Evolutionary conservation across 2,797 vertebrate genomes (phyloP).

Genomic region (Platyrinchus mystaceus): DNA sequence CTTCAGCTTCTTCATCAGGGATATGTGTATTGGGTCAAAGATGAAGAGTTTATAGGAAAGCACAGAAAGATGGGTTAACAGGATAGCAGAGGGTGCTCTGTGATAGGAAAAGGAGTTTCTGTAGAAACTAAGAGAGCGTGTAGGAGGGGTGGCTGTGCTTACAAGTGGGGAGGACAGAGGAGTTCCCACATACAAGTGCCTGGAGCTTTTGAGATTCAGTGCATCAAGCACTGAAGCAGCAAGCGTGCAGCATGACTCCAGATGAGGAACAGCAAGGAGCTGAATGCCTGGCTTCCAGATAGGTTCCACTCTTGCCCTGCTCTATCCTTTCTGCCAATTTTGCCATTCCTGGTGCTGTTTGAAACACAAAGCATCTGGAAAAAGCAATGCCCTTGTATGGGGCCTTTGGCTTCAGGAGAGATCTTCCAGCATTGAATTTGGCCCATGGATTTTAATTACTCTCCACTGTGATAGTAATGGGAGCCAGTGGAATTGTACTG

Average conservation of each 20-base stretch:
- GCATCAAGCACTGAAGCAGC: background rate
- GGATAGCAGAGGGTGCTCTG: background rate
- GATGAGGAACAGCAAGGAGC: background rate
- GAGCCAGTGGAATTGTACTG: slow-evolving; percentile 46
- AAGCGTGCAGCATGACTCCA: background rate
- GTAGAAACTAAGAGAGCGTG: background rate
- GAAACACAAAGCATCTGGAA: background rate
- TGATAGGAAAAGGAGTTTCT: background rate
- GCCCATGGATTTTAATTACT: slow-evolving; percentile 64
- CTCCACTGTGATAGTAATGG: slow-evolving; percentile 44
- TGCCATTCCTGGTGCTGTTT: background rate
- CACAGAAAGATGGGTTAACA: background rate
- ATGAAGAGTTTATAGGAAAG: background rate
- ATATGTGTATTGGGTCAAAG: background rate
- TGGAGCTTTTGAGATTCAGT: background rate
- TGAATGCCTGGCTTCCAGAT: background rate
- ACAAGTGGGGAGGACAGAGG: background rate
- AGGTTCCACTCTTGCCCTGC: background rate
- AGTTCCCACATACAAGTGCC: background rate
- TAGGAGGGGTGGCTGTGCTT: background rate
- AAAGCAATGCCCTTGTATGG: background rate
- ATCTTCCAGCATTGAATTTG: background rate
- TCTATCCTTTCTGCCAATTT: background rate
- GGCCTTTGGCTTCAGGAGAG: background rate
- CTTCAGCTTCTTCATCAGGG: background rate